Conservation (phyloP, 1,140 invertebrate species). For the Oryzaephilus surinamensis region DNA sequence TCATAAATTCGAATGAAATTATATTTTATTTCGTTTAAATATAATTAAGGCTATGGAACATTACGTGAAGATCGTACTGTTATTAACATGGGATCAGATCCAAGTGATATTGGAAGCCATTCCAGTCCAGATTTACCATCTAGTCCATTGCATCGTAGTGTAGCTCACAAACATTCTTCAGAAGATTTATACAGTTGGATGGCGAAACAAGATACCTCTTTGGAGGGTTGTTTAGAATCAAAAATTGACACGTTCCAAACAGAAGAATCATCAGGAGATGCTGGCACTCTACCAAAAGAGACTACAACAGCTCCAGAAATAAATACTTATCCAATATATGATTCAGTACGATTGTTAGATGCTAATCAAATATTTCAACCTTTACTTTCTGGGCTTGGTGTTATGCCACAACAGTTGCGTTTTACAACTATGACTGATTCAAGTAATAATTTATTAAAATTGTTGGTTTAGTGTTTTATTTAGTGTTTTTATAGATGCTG, state of each 20-base stretch:
- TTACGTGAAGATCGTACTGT: constrained; percentile 54
- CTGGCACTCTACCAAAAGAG: constrained; percentile 29
- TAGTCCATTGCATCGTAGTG: constrained; percentile 36
- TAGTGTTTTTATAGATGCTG: constrained; percentile 27
- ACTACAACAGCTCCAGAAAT: constrained; percentile 38
- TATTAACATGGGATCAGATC: constrained; percentile 45
- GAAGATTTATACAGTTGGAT: constrained; percentile 93
- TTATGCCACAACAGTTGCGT: constrained; percentile 77
- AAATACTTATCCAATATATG: constrained; percentile 64
- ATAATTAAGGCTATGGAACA: too few species aligned
- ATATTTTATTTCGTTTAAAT: too few species aligned
- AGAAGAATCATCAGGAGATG: constrained; percentile 38
- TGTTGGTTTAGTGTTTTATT: constrained; percentile 6
- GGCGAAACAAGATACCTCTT: constrained; percentile 70
- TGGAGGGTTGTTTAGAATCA: constrained; percentile 39
- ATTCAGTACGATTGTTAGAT: constrained; percentile 72
- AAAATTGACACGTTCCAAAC: constrained; percentile 50
- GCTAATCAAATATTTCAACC: constrained; percentile 90
- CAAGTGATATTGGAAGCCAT: constrained; percentile 42
- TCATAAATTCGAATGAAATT: neutral
- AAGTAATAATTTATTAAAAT: constrained; percentile 12
- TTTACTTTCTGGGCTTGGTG: constrained; percentile 68
- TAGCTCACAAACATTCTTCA: constrained; percentile 41
- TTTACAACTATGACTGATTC: constrained; percentile 35
- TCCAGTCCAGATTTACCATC: constrained; percentile 36